phyloP scores from a whole-genome alignment of 1,140 invertebrate species.

The Sycophila sp. region DNA sequence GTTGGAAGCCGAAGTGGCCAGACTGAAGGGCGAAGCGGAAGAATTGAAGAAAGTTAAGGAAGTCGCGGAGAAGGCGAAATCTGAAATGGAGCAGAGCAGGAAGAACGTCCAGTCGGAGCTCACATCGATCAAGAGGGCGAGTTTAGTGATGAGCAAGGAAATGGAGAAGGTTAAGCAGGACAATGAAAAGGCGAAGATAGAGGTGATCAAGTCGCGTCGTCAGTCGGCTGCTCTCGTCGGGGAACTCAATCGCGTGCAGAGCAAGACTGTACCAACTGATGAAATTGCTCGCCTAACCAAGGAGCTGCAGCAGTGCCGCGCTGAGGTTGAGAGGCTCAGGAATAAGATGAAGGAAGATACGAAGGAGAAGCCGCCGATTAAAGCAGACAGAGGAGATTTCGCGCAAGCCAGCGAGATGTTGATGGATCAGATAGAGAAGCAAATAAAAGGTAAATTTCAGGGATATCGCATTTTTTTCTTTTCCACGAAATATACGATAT shows the following conservation, averaged over 20 bases:
- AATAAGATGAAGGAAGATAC: not conserved
- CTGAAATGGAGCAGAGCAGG: not conserved
- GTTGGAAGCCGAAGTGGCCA: too few relatives aligned
- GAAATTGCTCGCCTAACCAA: too few relatives aligned
- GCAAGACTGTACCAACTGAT: too few relatives aligned
- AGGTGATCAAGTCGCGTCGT: not conserved
- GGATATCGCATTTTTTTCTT: too few relatives aligned
- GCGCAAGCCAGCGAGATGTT: conserved; percentile 41
- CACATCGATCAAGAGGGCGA: too few relatives aligned
- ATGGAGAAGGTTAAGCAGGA: not conserved
- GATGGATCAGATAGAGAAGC: conserved; percentile 42
- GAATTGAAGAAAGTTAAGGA: too few relatives aligned
- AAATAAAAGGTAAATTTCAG: conserved; percentile 51
- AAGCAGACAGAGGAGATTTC: not conserved
- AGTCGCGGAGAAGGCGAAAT: not conserved
- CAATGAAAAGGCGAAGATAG: not conserved
- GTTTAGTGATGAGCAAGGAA: too few relatives aligned
- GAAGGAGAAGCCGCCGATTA: not conserved
- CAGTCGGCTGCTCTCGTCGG: not conserved
- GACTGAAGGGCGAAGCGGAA: not conserved
- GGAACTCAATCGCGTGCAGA: too few relatives aligned
- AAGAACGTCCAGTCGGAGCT: not conserved
- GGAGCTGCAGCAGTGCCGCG: not conserved
- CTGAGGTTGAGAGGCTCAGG: not conserved
- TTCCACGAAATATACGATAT: too few relatives aligned